Conservation (phyloP, 2,888 invertebrate species). For the Quadriops clusia region DNA sequence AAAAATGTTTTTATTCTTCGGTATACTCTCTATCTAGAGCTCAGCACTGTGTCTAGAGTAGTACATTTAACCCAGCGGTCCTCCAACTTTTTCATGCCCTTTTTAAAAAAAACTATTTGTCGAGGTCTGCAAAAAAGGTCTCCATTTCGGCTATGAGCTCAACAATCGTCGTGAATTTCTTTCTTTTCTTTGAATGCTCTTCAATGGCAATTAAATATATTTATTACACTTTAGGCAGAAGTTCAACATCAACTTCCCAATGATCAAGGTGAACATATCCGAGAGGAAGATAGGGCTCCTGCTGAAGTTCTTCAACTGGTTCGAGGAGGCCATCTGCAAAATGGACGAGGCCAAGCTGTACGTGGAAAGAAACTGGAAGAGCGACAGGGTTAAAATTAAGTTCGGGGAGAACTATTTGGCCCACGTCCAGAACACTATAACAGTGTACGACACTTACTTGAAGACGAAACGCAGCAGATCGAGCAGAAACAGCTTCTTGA, state of each 20-base stretch:
- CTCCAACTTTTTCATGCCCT: too few species aligned
- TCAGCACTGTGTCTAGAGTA: too few species aligned
- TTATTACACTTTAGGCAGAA: conserved; percentile 48
- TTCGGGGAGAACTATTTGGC: conserved; percentile 13
- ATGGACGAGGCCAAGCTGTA: conserved; percentile 36
- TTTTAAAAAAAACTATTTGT: too few species aligned
- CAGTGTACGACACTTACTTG: conserved; percentile 13
- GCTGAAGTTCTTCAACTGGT: conserved; percentile 44
- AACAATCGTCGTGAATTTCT: not conserved
- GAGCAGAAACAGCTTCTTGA: conserved; percentile 12
- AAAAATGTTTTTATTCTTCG: too few species aligned
- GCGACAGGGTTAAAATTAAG: conserved; percentile 14
- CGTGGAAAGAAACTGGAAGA: conserved; percentile 26
- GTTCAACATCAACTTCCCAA: conserved; percentile 58
- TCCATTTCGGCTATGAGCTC: conserved; percentile 1
- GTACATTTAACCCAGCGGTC: too few species aligned
- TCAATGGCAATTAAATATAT: conserved; percentile 6
- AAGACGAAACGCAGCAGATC: conserved; percentile 15
- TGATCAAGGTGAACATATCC: conserved; percentile 62
- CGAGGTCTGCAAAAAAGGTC: too few species aligned
- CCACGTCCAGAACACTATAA: conserved; percentile 18
- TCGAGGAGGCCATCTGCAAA: conserved; percentile 14
- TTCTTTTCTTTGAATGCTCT: not conserved
- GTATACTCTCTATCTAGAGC: too few species aligned
- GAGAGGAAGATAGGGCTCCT: conserved; percentile 56